Evolutionary conservation across 1,140 invertebrate species (phyloP), one percentile per base, ranked within the genome.

Genomic region (Ctenoplectra terminalis): DNA sequence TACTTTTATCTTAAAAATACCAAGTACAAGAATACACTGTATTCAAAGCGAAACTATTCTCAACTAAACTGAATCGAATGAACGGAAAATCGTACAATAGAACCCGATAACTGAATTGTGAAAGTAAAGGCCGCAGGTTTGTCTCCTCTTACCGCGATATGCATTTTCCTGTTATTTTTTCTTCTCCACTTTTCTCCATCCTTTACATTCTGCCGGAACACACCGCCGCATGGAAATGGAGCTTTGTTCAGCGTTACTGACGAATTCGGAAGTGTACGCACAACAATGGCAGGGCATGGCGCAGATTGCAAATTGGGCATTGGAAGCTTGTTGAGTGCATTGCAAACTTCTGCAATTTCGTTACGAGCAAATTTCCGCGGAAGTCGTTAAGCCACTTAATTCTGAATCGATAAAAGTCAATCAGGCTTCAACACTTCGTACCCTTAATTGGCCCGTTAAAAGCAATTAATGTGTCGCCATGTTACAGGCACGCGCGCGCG

Each of bases 341-440:
- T 64, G 34, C 43, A 74, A 77, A 77, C 64, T 66, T 82, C n/a
- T 74, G 75, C 76, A 73, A 75, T 85, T 84, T 75, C 64, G n/a
- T 81, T 58, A 63, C 26, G 23, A 26, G 23, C n/a, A 46, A 52
- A 76, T 26, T 56, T 20, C 29, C 31, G 67, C 15, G 46, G 15
- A 37, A 81, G 64, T 13, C 23, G 60, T 72, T 52, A 52, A 61
- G 64, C n/a, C 31, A 71, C 69, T 81, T 72, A 85, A 85, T 85
- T 67, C 54, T 48, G 63, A 75, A 85, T 85, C 78, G 72, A 86
- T 85, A 70, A 76, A 76, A 85, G 71, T 85, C 48, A 48, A 85
- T 86, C 72, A 4, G 40, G n/a, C 29, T 46, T 37, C 71, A 34
- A 46, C 61, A 31, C 66, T 63, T 6, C 50, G 61, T 37, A 34